Conservation (phyloP, 2,113 vertebrate genomes). For the Galeopterus variegatus region DNA sequence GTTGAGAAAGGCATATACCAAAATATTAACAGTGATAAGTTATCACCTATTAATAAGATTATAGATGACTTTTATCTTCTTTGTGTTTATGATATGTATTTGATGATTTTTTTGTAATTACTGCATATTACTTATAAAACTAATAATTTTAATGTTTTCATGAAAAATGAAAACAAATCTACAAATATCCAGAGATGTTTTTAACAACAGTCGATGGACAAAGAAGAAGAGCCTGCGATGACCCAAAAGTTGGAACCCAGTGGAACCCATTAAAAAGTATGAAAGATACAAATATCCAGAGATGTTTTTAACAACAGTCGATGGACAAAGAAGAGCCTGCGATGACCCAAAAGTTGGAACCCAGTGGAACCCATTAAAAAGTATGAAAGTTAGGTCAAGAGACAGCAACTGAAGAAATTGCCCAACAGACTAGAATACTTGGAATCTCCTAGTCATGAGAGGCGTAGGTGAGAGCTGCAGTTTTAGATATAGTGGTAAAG, state of each 20-base stretch:
- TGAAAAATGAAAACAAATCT: neutral
- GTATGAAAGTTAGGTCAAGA: neutral
- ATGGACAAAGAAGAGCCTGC: neutral
- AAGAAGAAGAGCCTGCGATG: neutral
- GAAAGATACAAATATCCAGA: neutral
- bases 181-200: neutral
- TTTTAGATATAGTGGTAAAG: neutral
- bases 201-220: neutral
- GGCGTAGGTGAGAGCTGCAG: fast-evolving
- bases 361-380: neutral
- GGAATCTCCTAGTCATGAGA: neutral
- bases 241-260: neutral
- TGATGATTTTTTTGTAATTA: neutral
- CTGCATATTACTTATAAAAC: neutral
- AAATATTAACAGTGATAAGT: neutral
- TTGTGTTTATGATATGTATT: neutral
- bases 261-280: neutral
- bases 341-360: neutral
- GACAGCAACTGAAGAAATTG: neutral
- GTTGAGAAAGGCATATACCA: neutral
- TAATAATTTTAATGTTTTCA: neutral
- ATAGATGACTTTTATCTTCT: constrained; percentile 7
- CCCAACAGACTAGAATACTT: neutral
- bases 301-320: neutral
- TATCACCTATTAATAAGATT: neutral